Evolutionary conservation across 2,797 vertebrate species (phyloP), one percentile per base, ranked within the genome.

Genomic region (Dermochelys coriacea): DNA sequence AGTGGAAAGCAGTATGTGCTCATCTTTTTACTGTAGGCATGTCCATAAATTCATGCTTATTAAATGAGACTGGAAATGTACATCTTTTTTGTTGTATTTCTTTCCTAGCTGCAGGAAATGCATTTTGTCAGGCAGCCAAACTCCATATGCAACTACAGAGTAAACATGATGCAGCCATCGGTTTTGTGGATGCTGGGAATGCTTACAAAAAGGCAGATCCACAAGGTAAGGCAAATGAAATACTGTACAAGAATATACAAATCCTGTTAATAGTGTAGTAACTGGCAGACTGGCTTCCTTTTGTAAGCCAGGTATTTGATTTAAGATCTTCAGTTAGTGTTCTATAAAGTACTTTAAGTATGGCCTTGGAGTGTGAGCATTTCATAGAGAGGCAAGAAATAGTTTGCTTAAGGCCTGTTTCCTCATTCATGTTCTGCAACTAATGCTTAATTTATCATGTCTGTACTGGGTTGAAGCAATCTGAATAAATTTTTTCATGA

Each of bases 81-180:
- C 31, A 80, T 1, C 1, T 57, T 27, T 10, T 93, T 0, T 12
- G 3, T 12, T 54, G 41, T 78, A 5, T 96, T 85, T 95, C 90
- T 94, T 94, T 92, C 54, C n/a, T 97, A 99, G 99, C 98, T 90
- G 99, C 99, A 93, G 99, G 99, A 85, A 99, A 97, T 41, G 99
- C 99, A 0, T 99, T 99, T 94, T 99, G 99, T 95, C 99, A 99
- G 97, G 99, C 99, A 0, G 99, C 99, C 91, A 99, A 99, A 89
- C 98, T 99, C 89, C 99, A 99, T 89, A 98, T 99, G 99, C 99
- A 99, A 97, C 98, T 99, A 87, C 99, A 99, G 98, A 99, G 99
- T 98, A 99, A 99, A 93, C 99, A 99, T 1, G 99, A 99, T 98
- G 98, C 99, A 0, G 99, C 99, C 89, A 99, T 99, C 96, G 99